Evolutionary conservation across 2,888 invertebrate genomes (phyloP).

Genomic region (Xylota sylvarum): DNA sequence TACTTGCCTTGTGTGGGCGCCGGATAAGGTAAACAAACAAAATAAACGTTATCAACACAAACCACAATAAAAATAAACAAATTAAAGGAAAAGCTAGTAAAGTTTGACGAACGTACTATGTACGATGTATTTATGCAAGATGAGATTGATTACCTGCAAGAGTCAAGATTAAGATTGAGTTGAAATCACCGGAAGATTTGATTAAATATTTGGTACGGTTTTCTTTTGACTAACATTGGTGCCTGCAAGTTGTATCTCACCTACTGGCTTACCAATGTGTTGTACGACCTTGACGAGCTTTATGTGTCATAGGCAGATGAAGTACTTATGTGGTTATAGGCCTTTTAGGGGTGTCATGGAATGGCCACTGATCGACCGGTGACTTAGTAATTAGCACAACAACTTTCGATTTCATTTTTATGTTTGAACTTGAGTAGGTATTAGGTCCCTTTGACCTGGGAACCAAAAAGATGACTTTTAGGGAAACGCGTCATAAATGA

Average conservation of each 20-base stretch:
- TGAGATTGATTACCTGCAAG: background rate
- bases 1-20: no score
- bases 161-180: background rate
- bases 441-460: no score
- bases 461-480: no score
- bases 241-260: no score
- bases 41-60: no score
- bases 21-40: no score
- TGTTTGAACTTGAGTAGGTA: no score
- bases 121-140: slow-evolving; percentile 19
- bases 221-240: background rate
- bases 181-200: background rate
- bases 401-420: background rate
- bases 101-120: no score
- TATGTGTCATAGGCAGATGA: background rate
- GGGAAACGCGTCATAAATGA: no score
- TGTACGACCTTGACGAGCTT: background rate
- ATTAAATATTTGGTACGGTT: background rate
- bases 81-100: no score
- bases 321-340: background rate
- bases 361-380: background rate
- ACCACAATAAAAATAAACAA: no score
- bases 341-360: background rate
- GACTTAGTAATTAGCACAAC: background rate
- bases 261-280: background rate